phyloP scores from a whole-genome alignment of 2,797 vertebrate genomes.

The Sebastes reedi region DNA sequence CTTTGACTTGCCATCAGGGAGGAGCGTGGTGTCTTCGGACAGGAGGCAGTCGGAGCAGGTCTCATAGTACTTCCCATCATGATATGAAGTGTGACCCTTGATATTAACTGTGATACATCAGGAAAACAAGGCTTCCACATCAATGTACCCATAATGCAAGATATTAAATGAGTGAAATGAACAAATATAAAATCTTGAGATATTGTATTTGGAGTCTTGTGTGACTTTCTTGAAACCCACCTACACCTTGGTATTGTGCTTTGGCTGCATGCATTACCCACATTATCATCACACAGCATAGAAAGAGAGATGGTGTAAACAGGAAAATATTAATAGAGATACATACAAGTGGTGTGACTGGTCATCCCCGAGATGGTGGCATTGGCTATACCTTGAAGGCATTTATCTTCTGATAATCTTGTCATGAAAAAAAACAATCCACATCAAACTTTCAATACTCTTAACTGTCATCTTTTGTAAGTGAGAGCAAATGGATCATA shows the following conservation, averaged over 20 bases:
- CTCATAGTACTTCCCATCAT: constrained; percentile 79
- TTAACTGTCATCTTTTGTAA: background rate
- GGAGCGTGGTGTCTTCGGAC: constrained; percentile 76
- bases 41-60: constrained; percentile 76
- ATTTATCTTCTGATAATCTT: constrained; percentile 56
- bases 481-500: background rate
- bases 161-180: background rate
- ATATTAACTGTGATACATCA: constrained; percentile 62
- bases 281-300: background rate
- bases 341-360: constrained; percentile 72
- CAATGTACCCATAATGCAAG: background rate
- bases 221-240: background rate
- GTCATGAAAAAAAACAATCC: background rate
- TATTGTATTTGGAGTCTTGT: background rate
- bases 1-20: constrained; percentile 72
- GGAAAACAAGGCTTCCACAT: background rate
- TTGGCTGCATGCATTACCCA: background rate
- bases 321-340: background rate
- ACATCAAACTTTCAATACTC: background rate
- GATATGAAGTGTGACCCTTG: constrained; percentile 78
- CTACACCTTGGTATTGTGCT: background rate
- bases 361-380: constrained; percentile 71
- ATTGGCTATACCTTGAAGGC: constrained; percentile 71
- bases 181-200: background rate
- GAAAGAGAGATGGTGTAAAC: background rate